Evolutionary conservation across 2,797 vertebrate genomes (phyloP).

Genomic region (Otus scops): DNA sequence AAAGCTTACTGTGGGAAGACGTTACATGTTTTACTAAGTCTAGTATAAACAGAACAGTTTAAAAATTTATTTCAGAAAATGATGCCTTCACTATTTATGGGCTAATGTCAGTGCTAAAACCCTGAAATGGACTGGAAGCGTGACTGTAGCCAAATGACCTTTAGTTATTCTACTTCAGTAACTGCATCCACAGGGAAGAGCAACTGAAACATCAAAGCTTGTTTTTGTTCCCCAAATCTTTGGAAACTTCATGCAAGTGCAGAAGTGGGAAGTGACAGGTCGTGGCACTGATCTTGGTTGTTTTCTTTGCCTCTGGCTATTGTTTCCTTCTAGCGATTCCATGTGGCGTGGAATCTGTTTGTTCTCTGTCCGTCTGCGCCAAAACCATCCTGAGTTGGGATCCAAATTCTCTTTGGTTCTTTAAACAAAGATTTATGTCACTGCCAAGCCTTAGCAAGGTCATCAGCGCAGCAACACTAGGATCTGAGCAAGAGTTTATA

Average conservation of each 20-base stretch:
- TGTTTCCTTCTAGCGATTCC: not conserved
- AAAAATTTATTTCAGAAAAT: constrained; percentile 47
- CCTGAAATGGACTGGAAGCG: constrained; percentile 31
- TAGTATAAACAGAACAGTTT: constrained; percentile 6
- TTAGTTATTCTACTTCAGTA: not conserved
- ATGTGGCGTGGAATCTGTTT: not conserved
- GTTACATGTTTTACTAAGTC: not conserved
- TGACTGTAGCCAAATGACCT: not conserved
- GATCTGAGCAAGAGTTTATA: not conserved
- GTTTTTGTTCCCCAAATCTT: not conserved
- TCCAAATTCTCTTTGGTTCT: not conserved
- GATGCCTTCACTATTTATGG: constrained; percentile 21
- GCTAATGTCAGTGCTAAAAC: constrained; percentile 39
- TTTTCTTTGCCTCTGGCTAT: not conserved
- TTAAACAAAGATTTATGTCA: not conserved
- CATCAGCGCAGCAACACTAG: accelerated
- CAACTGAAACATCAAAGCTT: not conserved
- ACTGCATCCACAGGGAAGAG: not conserved
- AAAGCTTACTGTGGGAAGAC: not conserved
- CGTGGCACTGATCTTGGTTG: not conserved
- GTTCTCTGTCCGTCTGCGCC: not conserved
- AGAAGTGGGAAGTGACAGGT: not conserved
- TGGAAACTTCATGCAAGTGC: not conserved
- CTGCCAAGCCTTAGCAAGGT: not conserved
- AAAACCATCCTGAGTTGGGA: not conserved